Conservation (phyloP, 2,888 invertebrate genomes). For the Pteria penguin region DNA sequence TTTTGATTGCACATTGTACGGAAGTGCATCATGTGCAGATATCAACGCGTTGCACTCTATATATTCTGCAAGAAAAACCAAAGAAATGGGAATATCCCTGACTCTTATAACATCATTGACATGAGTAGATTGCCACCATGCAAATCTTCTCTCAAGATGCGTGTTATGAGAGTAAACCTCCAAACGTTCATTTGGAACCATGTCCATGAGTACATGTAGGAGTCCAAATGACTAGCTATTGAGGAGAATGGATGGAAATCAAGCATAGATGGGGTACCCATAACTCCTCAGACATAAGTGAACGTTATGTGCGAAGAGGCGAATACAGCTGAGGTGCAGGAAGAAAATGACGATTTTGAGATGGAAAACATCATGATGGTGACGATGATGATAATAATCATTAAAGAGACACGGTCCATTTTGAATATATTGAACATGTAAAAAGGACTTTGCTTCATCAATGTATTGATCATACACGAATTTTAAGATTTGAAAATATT, state of each 20-base stretch:
- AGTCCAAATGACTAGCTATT: neutral
- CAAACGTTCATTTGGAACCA: neutral
- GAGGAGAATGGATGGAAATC: neutral
- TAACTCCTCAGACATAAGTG: neutral
- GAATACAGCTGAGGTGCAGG: neutral
- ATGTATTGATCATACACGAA: too few species aligned
- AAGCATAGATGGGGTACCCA: neutral
- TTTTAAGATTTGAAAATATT: too few species aligned
- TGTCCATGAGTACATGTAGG: neutral
- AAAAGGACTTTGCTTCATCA: too few species aligned
- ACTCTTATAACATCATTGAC: neutral
- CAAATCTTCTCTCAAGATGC: neutral
- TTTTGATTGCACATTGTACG: neutral
- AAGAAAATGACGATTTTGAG: neutral
- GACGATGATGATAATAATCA: neutral
- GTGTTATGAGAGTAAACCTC: neutral
- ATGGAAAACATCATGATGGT: neutral
- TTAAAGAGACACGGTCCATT: neutral
- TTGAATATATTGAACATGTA: neutral
- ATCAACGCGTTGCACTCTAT: neutral
- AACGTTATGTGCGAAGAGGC: neutral
- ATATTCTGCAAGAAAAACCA: neutral
- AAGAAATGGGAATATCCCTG: neutral
- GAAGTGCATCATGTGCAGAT: neutral
- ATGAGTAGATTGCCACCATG: neutral